Evolutionary conservation across 2,113 vertebrate genomes (phyloP).

Genomic region (Paracanthobrama guichenoti): DNA sequence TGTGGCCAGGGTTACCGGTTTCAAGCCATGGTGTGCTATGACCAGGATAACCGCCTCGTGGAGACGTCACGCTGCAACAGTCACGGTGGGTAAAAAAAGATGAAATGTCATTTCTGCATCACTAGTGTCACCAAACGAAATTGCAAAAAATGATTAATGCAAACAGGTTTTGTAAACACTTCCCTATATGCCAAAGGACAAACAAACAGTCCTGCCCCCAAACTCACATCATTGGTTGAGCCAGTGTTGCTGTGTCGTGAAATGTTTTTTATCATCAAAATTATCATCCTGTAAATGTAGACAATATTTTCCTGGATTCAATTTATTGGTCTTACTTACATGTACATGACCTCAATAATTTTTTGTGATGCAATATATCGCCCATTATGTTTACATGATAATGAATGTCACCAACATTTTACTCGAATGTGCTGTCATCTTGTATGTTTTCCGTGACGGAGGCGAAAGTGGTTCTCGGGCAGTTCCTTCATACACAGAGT

Average conservation of each 20-base stretch:
- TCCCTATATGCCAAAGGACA: not conserved
- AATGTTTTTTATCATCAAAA: too few species aligned
- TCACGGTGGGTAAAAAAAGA: constrained; percentile 78
- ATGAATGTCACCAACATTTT: too few species aligned
- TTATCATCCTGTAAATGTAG: too few species aligned
- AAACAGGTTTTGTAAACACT: not conserved
- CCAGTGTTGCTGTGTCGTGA: not conserved
- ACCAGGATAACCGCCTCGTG: constrained; percentile 91
- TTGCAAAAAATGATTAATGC: not conserved
- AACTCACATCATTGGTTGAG: not conserved
- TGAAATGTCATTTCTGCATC: not conserved
- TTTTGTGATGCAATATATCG: too few species aligned
- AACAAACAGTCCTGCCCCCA: not conserved
- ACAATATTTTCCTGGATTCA: too few species aligned
- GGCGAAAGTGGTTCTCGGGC: too few species aligned
- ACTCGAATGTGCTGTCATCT: too few species aligned
- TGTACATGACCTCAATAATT: too few species aligned
- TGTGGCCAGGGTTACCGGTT: constrained; percentile 96
- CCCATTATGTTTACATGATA: too few species aligned
- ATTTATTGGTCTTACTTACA: too few species aligned
- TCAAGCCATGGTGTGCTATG: constrained; percentile 95
- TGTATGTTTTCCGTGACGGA: too few species aligned
- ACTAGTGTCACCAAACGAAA: not conserved
- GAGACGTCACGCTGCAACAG: constrained; percentile 96
- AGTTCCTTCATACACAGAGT: too few species aligned